Evolutionary conservation across 2,797 vertebrate species (phyloP).

Genomic region (Lophura swinhoii): DNA sequence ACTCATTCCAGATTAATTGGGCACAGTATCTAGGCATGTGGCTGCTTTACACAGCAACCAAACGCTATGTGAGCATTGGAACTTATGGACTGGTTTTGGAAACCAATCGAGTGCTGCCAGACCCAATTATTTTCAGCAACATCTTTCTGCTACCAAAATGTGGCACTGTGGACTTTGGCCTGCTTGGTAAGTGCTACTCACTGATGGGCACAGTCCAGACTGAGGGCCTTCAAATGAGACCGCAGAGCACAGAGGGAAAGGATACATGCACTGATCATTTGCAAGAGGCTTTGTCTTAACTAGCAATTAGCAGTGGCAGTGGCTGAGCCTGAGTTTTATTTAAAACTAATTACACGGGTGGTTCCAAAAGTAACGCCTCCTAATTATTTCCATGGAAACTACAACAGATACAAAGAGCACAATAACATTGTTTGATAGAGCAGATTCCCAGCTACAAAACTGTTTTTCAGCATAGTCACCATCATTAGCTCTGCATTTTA

Average conservation of each 20-base stretch:
- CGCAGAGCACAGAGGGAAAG: background rate
- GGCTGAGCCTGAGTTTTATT: background rate
- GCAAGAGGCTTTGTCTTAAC: conserved; percentile 1
- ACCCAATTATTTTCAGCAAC: conserved; percentile 83
- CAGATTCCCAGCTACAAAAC: background rate
- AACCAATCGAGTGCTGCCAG: conserved; percentile 71
- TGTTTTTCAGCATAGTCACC: background rate
- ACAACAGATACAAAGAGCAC: background rate
- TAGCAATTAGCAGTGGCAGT: background rate
- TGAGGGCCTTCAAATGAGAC: background rate
- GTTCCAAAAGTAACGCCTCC: background rate
- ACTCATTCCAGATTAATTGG: conserved; percentile 76
- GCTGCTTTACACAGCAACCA: conserved; percentile 62
- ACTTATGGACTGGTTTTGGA: conserved; percentile 71
- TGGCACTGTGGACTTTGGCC: conserved; percentile 74
- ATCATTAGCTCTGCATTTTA: background rate
- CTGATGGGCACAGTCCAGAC: conserved; percentile 35
- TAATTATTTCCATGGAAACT: background rate
- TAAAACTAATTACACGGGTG: background rate
- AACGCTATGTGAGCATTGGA: conserved; percentile 65
- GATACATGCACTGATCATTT: background rate
- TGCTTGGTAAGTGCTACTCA: conserved; percentile 33
- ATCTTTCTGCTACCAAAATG: conserved; percentile 76
- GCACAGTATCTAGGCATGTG: conserved; percentile 76
- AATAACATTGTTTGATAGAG: background rate